Base-by-base conservation (phyloP, 2,888 invertebrate species). In the Lucinisca nassula region DNA sequence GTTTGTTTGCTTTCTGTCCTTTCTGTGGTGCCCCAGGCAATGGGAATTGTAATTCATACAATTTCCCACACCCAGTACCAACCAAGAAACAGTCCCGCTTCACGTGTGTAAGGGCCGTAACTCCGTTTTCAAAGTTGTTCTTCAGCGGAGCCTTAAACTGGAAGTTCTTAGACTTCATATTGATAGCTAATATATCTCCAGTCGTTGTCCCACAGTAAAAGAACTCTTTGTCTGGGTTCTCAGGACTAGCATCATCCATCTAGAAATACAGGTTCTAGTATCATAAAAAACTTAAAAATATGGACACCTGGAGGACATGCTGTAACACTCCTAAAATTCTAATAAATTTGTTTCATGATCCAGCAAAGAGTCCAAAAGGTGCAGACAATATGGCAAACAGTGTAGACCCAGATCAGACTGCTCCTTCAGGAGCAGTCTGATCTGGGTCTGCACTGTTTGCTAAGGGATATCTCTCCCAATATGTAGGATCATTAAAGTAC, bases 141-240 rank as follows among this genome's bases (percentile, higher is more conserved):
- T 96, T 96, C 67, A 92, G 93, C 35, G 95, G 95, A 8, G 94
- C 94, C 51, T 94, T 89, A 82, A 90, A 92, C 84, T 96, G 95
- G 89, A 96, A 94, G 74, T 93, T 91, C 45, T 93, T 90, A 4
- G 95, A 93, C 12, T 82, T 90, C 88, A 95, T 94, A 90, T 95
- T 96, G 40, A 96, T 93, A 40, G 91, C 94, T 38, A 98, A 95
- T 17, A 98, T 96, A 94, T 98, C 99, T 45, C 98, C 99, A 94
- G 98, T 98, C 17, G 97, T 97, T 21, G 99, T 99, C 8, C 99
- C 99, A 91, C 98, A 98, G 95, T 98, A 98, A 73, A 98, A 98
- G 87, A 97, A 97, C 72, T 97, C 97, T 95, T 78, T 73, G 6
- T 99, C 98, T 55, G 97, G 97, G 4, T 96, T 97, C 8, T 61